A percentile compares a stretch with the other conserved stretches of the same genome.
Conservation (phyloP, 2,113 vertebrate species). For the Hypomesus transpacificus region DNA sequence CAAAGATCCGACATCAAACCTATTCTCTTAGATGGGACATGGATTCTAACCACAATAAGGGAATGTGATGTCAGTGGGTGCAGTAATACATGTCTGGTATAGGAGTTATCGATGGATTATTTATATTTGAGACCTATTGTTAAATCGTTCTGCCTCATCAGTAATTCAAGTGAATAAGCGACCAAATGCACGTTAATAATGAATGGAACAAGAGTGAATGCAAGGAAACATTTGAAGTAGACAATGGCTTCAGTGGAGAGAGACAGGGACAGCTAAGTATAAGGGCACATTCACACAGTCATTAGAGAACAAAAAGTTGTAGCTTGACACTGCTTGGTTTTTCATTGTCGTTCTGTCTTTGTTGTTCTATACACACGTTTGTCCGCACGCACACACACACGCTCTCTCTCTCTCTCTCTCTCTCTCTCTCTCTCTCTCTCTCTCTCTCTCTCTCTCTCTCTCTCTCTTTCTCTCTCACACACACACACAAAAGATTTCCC, state of each 20-base stretch:
- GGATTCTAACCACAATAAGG: constrained; percentile 65
- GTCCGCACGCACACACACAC: background rate
- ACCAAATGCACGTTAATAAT: constrained; percentile 1
- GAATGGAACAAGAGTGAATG: constrained; percentile 60
- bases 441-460: constrained; percentile 32
- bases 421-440: background rate
- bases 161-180: constrained; percentile 44
- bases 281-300: constrained; percentile 57
- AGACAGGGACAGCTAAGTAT: constrained; percentile 47
- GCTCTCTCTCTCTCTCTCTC: constrained; percentile 5
- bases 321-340: constrained; percentile 70
- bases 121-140: constrained; percentile 56
- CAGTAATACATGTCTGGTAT: constrained; percentile 50
- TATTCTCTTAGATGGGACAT: constrained; percentile 70
- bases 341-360: constrained; percentile 66
- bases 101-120: constrained; percentile 51
- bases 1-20: constrained; percentile 70
- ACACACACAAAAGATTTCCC: constrained; percentile 68
- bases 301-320: constrained; percentile 71
- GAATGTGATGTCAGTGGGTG: constrained; percentile 57
- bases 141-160: constrained; percentile 56
- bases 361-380: constrained; percentile 51
- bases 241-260: constrained; percentile 49
- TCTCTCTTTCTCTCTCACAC: constrained; percentile 13
- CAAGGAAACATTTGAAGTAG: constrained; percentile 9